Percentiles rank a stretch among this genome's conserved stretches.
Evolutionary conservation across 2,797 vertebrate genomes (phyloP).

Genomic region (Vireo griseus): DNA sequence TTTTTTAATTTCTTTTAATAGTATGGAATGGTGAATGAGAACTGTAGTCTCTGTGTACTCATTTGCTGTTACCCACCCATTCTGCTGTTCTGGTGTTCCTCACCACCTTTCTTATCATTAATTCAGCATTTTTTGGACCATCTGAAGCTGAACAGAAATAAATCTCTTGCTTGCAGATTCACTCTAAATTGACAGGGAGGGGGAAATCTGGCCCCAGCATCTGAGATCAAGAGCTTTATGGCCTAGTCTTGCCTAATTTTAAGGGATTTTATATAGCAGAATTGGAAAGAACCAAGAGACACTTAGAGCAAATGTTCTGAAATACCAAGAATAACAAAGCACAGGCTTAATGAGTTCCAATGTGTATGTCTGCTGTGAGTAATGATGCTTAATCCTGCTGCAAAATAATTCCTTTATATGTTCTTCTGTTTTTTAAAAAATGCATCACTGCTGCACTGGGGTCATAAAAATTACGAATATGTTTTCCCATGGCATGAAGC

Average conservation of each 20-base stretch:
- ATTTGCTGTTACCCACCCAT: neutral
- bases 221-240: slow-evolving; percentile 30
- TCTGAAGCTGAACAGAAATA: neutral
- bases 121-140: neutral
- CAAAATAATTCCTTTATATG: slow-evolving; percentile 72
- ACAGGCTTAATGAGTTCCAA: slow-evolving; percentile 64
- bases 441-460: slow-evolving; percentile 67
- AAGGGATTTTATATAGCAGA: neutral
- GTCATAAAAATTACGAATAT: slow-evolving; percentile 76
- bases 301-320: slow-evolving; percentile 33
- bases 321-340: slow-evolving; percentile 66
- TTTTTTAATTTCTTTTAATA: neutral
- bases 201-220: neutral
- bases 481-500: slow-evolving; percentile 76
- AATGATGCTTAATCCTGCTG: slow-evolving; percentile 65
- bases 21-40: neutral
- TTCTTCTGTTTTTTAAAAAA: slow-evolving; percentile 71
- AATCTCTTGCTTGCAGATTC: neutral
- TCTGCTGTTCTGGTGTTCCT: neutral
- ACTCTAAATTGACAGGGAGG: neutral
- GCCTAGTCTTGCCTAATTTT: slow-evolving; percentile 21
- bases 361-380: slow-evolving; percentile 62
- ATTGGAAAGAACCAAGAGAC: slow-evolving; percentile 42
- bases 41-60: neutral
- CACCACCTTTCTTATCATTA: neutral